phyloP scores from a whole-genome alignment of 2,113 vertebrate species.

The Cinclus cinclus region DNA sequence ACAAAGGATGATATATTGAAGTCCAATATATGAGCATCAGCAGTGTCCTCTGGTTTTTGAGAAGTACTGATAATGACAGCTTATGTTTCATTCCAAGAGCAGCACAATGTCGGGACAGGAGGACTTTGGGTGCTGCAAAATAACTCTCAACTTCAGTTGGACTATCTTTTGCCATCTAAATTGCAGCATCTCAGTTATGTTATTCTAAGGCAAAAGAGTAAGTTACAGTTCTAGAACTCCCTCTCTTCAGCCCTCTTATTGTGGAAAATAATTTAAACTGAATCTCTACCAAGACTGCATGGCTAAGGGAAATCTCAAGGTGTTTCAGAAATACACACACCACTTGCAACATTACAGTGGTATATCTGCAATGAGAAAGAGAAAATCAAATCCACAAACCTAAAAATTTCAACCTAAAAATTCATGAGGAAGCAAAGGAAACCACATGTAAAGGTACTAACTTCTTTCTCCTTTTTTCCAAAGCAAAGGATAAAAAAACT shows the following conservation, averaged over 20 bases:
- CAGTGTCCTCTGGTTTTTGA: neutral
- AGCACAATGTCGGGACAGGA: accelerated
- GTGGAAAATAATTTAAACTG: neutral
- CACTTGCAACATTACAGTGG: neutral
- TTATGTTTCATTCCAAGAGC: neutral
- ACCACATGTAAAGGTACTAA: neutral
- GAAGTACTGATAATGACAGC: neutral
- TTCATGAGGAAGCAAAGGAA: neutral
- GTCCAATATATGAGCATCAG: accelerated
- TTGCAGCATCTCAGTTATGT: neutral
- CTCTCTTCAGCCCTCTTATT: neutral
- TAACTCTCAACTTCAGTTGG: neutral
- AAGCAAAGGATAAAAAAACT: neutral
- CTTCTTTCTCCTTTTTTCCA: neutral
- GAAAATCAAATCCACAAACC: neutral
- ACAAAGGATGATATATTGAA: neutral
- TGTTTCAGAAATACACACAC: neutral
- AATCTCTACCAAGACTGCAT: neutral
- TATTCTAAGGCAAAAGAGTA: neutral
- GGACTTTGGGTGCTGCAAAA: neutral
- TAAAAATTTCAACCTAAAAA: neutral
- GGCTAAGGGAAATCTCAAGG: neutral
- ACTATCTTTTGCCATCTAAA: neutral
- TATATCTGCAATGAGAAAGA: neutral
- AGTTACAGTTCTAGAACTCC: neutral